Base-by-base conservation (phyloP, 2,888 invertebrate species). In the Drosophila mercatorum region DNA sequence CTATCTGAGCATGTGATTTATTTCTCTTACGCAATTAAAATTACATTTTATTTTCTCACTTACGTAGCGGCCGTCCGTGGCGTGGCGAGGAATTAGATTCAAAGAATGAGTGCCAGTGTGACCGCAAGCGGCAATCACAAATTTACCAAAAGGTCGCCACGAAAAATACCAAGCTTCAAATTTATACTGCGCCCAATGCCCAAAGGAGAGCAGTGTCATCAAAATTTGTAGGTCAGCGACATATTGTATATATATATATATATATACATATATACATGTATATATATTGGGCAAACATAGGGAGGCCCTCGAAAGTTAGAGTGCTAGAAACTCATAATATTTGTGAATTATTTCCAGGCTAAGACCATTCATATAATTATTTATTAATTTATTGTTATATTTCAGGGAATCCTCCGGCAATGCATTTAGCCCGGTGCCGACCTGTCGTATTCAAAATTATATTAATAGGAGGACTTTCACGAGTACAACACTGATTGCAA, bases 21-120 rank as follows among this genome's bases (percentile, higher is more conserved):
- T 57, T 59, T 71, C 49, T 67, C 75, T 78, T 78, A 78, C 71
- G 78, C 78, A 78, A 78, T 63, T 55, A 44, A 34, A 71, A 59
- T n/a, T 52, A 10, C 10, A 44, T n/a, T 31, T n/a, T 47, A 14
- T 53, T 58, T 66, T 47, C 28, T 38, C 28, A 78, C 78, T 71
- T 78, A 68, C 53, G 22, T 47, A 68, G 28, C 47, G 12, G 57
- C 78, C 65, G 67, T 62, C 61, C 62, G 71, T 78, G 78, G 71
- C 78, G 78, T 78, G 67, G 61, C 58, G 64, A 71, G 74, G 59
- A 72, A 60, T 66, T 57, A 14, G 67, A 71, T 68, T 78, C 74
- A 75, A 78, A 78, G 78, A 78, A 71, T 78, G 78, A 75, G 43
- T 14, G 26, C 2, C 2, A 59, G 71, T 71, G 62, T 73, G 76